Evolutionary conservation across 2,888 invertebrate genomes (phyloP), one percentile per base, ranked within the genome.

Genomic region (Luffia ferchaultella): DNA sequence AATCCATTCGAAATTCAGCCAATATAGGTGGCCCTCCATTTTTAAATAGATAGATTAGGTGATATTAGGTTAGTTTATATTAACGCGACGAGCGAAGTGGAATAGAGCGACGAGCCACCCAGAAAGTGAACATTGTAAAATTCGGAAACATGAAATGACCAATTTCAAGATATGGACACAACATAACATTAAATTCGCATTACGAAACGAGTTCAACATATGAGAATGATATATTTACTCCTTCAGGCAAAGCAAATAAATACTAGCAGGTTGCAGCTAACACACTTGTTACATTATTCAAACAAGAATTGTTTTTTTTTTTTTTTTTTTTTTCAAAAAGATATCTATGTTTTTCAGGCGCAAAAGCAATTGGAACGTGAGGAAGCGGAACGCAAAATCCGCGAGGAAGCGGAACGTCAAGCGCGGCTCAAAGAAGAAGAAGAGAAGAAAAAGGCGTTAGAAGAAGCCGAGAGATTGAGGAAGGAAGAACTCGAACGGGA

Each of bases 401-500:
- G 92, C 64, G 93, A 93, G 61, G 95, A 95, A 59, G 86, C 83
- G 45, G 87, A 89, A 64, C 87, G 86, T 62, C 89, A 60, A 18
- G 88, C 68, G 86, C 91, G 76, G 85, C 89, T 64, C 86, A 90
- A 68, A 77, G 80, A 79, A 42, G 83, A 82, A 60, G 93, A 93
- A 68, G 90, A 91, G 54, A 93, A 93, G 59, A 86, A 88, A 52
- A 90, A 89, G 66, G 93, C 93, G 18, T 89, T 91, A 51, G 95
- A 96, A 72, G 94, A 94, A 68, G 93, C 94, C 0, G 96, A 96
- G 82, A 87, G 89, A 60, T 86, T 90, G 71, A 90, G 93, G 64
- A 85, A 89, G 57, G 96, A 95, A 74, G 91, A 93, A 71, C 92
- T 92, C 49, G 95, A 95, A 71, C 87, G 91, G 53, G 97, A 97